Evolutionary conservation across 2,888 invertebrate genomes (phyloP).

Genomic region (Alitta virens): DNA sequence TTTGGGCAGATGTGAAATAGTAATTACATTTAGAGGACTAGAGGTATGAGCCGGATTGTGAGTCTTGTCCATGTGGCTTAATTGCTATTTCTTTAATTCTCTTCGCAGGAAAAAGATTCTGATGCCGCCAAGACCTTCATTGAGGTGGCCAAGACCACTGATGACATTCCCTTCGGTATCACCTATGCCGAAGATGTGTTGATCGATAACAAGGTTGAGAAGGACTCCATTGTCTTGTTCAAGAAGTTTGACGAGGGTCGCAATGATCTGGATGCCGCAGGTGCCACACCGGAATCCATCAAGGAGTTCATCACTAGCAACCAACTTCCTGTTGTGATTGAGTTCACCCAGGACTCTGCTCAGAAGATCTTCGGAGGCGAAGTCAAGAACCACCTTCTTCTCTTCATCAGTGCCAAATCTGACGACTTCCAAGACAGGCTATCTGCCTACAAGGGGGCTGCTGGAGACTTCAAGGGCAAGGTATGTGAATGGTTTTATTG

Average conservation of each 20-base stretch:
- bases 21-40: too few species aligned
- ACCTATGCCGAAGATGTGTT: slow-evolving; percentile 76
- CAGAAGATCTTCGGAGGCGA: slow-evolving; percentile 98
- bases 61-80: too few species aligned
- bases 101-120: slow-evolving; percentile 67
- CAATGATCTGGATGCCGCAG: slow-evolving; percentile 60
- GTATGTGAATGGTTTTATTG: slow-evolving; percentile 55
- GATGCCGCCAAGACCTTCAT: slow-evolving; percentile 81
- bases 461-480: slow-evolving; percentile 85
- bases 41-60: too few species aligned
- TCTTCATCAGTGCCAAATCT: slow-evolving; percentile 82
- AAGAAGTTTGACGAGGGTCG: slow-evolving; percentile 68
- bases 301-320: slow-evolving; percentile 81
- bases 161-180: slow-evolving; percentile 87
- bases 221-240: slow-evolving; percentile 80
- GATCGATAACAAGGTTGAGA: slow-evolving; percentile 75
- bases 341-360: slow-evolving; percentile 96
- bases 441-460: slow-evolving; percentile 77
- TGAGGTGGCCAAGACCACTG: slow-evolving; percentile 74
- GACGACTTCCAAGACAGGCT: slow-evolving; percentile 76
- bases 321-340: slow-evolving; percentile 85
- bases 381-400: slow-evolving; percentile 91
- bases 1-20: too few species aligned
- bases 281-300: slow-evolving; percentile 63
- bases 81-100: neutral